Evolutionary conservation across 2,888 invertebrate genomes (phyloP).

Genomic region (Apamea anceps): DNA sequence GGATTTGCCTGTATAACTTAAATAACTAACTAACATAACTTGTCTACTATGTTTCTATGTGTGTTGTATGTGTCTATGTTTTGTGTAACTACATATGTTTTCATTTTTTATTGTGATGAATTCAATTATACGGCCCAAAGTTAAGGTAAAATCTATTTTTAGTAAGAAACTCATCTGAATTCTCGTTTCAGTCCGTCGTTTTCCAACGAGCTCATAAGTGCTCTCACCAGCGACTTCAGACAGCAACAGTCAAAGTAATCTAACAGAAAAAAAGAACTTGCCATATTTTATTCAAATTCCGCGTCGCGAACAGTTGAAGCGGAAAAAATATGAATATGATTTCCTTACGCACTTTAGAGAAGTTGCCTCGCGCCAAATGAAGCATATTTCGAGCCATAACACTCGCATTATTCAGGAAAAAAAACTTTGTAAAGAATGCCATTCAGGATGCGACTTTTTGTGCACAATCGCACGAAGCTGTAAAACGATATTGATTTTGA

Average conservation of each 20-base stretch:
- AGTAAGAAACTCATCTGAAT: constrained; percentile 28
- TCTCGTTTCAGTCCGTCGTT: constrained; percentile 21
- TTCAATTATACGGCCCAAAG: not conserved
- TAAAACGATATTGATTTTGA: not conserved
- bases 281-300: constrained; percentile 85
- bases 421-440: constrained; percentile 70
- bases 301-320: constrained; percentile 86
- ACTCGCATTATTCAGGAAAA: constrained; percentile 86
- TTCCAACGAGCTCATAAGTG: constrained; percentile 54
- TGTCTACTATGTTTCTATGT: too few relatives aligned
- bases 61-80: too few relatives aligned
- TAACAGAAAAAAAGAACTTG: constrained; percentile 64
- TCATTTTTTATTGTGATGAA: not conserved
- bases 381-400: constrained; percentile 89
- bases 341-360: constrained; percentile 85
- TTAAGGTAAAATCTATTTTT: not conserved
- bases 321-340: constrained; percentile 90
- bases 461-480: not conserved
- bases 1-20: not conserved
- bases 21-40: too few relatives aligned
- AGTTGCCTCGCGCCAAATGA: constrained; percentile 88
- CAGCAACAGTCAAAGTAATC: constrained; percentile 68
- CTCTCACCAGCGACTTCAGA: constrained; percentile 44
- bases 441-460: constrained; percentile 49
- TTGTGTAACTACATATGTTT: too few relatives aligned